A percentile compares a stretch with the other conserved stretches of the same genome.
Evolutionary conservation across 2,113 vertebrate species (phyloP).

Genomic region (Melanocharis versteri): DNA sequence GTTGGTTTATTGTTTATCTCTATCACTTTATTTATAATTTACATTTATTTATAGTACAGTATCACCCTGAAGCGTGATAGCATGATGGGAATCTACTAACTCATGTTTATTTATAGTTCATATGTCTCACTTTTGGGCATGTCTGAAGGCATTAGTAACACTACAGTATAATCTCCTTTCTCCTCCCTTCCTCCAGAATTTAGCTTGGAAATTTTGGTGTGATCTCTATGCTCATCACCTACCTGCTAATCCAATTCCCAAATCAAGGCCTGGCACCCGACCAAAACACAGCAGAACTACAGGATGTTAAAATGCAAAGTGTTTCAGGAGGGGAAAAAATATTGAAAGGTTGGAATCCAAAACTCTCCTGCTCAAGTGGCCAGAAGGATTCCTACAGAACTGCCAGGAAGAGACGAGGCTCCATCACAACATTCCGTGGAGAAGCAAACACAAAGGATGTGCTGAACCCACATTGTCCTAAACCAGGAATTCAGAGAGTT

Average conservation of each 20-base stretch:
- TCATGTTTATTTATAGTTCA: not conserved
- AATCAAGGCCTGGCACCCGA: not conserved
- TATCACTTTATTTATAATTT: not conserved
- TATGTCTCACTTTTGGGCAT: not conserved
- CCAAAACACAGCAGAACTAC: not conserved
- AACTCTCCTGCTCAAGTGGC: not conserved
- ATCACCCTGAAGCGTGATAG: not conserved
- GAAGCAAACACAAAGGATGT: not conserved
- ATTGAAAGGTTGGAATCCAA: not conserved
- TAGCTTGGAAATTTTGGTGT: not conserved
- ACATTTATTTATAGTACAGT: not conserved
- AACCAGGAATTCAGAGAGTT: conserved; percentile 3
- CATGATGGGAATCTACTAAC: not conserved
- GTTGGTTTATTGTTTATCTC: not conserved
- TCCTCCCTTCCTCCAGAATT: not conserved
- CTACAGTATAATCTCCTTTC: not conserved
- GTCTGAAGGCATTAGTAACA: not conserved
- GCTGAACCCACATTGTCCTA: not conserved
- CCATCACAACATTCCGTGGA: fast-evolving
- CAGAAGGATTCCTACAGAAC: not conserved
- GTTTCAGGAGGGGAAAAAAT: not conserved
- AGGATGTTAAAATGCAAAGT: not conserved
- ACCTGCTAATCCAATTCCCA: not conserved
- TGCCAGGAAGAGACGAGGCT: not conserved
- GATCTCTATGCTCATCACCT: not conserved